Conservation (phyloP, 2,888 invertebrate species). For the Parascotia fuliginaria region DNA sequence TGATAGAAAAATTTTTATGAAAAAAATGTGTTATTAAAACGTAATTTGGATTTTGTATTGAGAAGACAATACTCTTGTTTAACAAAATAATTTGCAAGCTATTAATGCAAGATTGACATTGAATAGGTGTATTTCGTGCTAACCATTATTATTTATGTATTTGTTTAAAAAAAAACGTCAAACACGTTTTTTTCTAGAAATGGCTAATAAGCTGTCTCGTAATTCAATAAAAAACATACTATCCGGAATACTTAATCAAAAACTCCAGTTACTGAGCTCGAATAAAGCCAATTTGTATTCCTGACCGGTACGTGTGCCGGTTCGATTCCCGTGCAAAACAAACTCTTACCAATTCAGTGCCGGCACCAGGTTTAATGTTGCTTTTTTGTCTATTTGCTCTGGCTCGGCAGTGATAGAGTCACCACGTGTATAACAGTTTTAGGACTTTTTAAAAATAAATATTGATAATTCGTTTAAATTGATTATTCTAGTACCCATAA, state of each 20-base stretch:
- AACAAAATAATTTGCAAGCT: too few species aligned
- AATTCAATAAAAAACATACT: conserved; percentile 3
- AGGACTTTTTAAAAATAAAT: background rate
- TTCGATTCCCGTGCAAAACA: conserved; percentile 45
- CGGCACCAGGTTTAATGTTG: conserved; percentile 36
- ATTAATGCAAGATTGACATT: too few species aligned
- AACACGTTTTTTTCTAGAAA: background rate
- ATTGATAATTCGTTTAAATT: background rate
- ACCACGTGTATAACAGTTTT: background rate
- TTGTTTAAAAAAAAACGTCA: background rate
- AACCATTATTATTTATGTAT: background rate
- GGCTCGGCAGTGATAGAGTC: conserved; percentile 23
- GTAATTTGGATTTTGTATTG: too few species aligned
- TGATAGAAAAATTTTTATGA: too few species aligned
- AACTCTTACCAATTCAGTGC: conserved; percentile 45
- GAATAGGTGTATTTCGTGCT: too few species aligned
- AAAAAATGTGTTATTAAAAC: too few species aligned
- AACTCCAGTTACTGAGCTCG: conserved; percentile 35
- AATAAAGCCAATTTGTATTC: conserved; percentile 47
- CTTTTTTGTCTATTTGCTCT: conserved; percentile 41
- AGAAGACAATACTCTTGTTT: too few species aligned
- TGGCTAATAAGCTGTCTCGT: background rate
- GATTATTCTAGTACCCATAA: too few species aligned
- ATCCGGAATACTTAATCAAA: conserved; percentile 18
- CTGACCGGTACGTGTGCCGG: conserved; percentile 27